phyloP scores from a whole-genome alignment of 1,140 invertebrate genomes.

The Trypoxylus dichotomus region DNA sequence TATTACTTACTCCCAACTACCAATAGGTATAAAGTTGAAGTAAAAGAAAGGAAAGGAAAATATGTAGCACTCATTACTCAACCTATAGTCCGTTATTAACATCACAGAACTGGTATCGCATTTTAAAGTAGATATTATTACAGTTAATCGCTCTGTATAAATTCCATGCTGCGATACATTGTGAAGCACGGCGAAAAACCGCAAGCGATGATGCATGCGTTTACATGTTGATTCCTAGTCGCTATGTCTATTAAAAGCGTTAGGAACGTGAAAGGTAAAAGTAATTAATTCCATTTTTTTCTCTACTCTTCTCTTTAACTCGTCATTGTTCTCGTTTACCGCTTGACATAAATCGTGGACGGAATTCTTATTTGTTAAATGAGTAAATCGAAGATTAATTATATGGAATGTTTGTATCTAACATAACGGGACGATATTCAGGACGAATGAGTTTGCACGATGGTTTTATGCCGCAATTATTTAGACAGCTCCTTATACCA shows the following conservation, averaged over 20 bases:
- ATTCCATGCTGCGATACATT: not conserved
- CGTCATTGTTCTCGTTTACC: slow-evolving; percentile 21
- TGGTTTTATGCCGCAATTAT: not conserved
- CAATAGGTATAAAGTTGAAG: too few relatives aligned
- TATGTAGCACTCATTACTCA: too few relatives aligned
- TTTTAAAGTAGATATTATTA: too few relatives aligned
- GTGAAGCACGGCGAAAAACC: slow-evolving; percentile 11
- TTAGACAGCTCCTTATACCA: not conserved
- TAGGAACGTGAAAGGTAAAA: slow-evolving; percentile 27
- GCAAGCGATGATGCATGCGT: not conserved
- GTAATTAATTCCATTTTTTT: slow-evolving; percentile 26
- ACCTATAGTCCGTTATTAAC: too few relatives aligned
- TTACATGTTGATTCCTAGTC: not conserved
- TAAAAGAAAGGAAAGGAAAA: too few relatives aligned
- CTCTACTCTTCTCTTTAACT: not conserved
- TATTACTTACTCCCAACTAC: too few relatives aligned
- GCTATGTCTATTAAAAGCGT: not conserved
- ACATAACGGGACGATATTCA: not conserved
- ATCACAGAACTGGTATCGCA: too few relatives aligned
- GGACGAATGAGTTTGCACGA: not conserved
- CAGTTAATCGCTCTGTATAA: not conserved
- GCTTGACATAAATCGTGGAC: slow-evolving; percentile 19
- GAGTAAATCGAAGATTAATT: slow-evolving; percentile 17
- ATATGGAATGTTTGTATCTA: not conserved
- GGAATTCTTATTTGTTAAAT: slow-evolving; percentile 17